phyloP scores from a whole-genome alignment of 2,888 invertebrate species.

The Agrochola lota region DNA sequence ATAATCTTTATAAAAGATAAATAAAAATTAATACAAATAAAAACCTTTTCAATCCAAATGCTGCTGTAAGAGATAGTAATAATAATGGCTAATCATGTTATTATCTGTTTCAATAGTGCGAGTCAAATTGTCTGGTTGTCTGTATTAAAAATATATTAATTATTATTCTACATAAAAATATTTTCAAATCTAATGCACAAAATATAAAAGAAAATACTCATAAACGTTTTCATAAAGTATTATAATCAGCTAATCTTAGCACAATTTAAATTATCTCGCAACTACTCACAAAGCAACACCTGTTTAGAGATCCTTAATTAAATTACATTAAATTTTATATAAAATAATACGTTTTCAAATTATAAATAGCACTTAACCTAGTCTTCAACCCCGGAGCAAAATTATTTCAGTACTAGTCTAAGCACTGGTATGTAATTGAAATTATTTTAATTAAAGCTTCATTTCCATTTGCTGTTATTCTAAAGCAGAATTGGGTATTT shows the following conservation, averaged over 20 bases:
- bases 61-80: neutral
- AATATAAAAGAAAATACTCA: neutral
- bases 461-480: slow-evolving; percentile 52
- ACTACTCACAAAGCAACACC: slow-evolving; percentile 16
- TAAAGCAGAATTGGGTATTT: slow-evolving; percentile 35
- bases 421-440: slow-evolving; percentile 36
- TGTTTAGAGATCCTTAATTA: slow-evolving; percentile 27
- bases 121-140: neutral
- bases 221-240: neutral
- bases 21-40: too few relatives aligned
- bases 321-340: slow-evolving; percentile 37
- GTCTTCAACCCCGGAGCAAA: slow-evolving; percentile 30
- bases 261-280: slow-evolving; percentile 14
- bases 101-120: neutral
- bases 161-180: neutral
- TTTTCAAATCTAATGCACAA: neutral
- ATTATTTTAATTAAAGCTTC: slow-evolving; percentile 61
- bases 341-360: slow-evolving; percentile 37
- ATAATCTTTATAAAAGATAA: too few relatives aligned
- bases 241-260: slow-evolving; percentile 4
- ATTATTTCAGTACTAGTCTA: slow-evolving; percentile 52
- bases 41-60: too few relatives aligned
- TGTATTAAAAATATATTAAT: neutral
- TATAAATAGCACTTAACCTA: slow-evolving; percentile 39
- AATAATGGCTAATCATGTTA: neutral